These are phyloP conservation scores for Rhamnusium bicolor DNA, from an alignment of 2,888 invertebrate species.

Conservation along the genomic window DNA sequence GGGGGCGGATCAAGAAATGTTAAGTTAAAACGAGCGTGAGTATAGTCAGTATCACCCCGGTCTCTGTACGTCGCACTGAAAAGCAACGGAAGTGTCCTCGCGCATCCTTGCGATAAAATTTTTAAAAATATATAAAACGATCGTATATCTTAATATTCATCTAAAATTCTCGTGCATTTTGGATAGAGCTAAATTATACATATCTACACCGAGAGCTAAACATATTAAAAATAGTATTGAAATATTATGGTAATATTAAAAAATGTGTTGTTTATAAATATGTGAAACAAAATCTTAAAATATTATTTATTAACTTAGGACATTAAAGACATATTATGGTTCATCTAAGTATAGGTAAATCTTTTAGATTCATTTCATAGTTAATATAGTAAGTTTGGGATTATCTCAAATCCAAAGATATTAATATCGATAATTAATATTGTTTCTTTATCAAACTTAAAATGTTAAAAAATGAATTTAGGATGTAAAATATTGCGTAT, in stretches of 20 bases:
- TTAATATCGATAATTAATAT: too few species aligned
- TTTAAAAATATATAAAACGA: background rate
- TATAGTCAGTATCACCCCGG: constrained; percentile 10
- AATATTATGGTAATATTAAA: background rate
- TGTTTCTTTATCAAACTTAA: too few species aligned
- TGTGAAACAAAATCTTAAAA: background rate
- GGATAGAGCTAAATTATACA: background rate
- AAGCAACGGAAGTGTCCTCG: background rate
- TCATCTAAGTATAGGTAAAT: constrained; percentile 16
- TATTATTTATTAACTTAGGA: constrained; percentile 5
- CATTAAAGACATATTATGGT: background rate
- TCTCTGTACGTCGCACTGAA: background rate
- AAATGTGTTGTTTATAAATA: background rate
- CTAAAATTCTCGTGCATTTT: background rate
- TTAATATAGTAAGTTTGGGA: too few species aligned
- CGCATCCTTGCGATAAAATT: constrained; percentile 6
- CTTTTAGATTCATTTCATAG: background rate
- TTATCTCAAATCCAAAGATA: too few species aligned
- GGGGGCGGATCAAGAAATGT: constrained; percentile 18
- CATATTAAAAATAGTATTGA: background rate
- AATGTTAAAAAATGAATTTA: too few species aligned
- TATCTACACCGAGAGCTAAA: background rate
- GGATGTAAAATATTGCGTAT: too few species aligned
- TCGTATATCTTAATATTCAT: background rate
- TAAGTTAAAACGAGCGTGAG: constrained; percentile 3